Conservation (phyloP, 2,888 invertebrate genomes). For the Pecten maximus region DNA sequence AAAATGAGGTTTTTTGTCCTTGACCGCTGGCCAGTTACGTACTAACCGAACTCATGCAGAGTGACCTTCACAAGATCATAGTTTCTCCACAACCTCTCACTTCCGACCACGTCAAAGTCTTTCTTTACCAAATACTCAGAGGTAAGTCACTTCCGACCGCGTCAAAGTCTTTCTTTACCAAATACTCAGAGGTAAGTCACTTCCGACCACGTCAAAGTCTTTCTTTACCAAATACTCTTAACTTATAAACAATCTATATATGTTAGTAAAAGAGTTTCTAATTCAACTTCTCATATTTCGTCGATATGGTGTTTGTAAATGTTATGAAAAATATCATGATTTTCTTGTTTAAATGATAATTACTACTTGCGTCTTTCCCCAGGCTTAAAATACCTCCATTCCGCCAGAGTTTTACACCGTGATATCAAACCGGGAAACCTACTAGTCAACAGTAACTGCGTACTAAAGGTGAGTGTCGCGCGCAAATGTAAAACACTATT, state of each 20-base stretch:
- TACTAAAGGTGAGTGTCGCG: conserved; percentile 89
- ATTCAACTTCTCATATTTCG: no score
- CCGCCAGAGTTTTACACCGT: conserved; percentile 97
- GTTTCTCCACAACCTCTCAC: conserved; percentile 99
- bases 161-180: conserved; percentile 99
- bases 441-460: conserved; percentile 99
- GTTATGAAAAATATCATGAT: no score
- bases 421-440: conserved; percentile 99
- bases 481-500: no score
- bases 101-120: conserved; percentile 99
- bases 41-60: conserved; percentile 99
- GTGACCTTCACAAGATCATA: conserved; percentile 99
- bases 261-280: no score
- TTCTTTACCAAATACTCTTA: conserved; percentile 99
- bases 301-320: no score
- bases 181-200: conserved; percentile 97
- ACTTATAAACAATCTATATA: no score
- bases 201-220: conserved; percentile 99
- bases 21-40: conserved; percentile 91
- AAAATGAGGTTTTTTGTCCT: conserved; percentile 59
- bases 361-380: conserved; percentile 75
- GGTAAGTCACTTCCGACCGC: conserved; percentile 98
- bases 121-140: conserved; percentile 99
- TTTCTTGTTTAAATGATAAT: no score
- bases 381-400: conserved; percentile 99